Conservation (phyloP, 2,888 invertebrate species). For the Salticus scenicus region DNA sequence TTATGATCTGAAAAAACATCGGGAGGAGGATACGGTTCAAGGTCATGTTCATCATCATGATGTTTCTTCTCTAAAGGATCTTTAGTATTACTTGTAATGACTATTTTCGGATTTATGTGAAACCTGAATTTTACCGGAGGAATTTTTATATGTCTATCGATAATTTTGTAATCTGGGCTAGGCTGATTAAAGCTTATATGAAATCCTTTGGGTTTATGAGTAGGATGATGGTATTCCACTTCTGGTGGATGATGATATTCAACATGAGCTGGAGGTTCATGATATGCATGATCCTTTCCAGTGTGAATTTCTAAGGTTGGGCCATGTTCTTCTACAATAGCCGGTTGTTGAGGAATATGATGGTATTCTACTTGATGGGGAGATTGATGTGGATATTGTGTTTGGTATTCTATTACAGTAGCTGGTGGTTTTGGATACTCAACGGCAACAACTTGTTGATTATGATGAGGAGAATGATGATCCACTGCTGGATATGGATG, state of each 20-base stretch:
- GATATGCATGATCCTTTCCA: slow-evolving; percentile 27
- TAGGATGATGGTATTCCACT: slow-evolving; percentile 29
- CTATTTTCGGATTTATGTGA: slow-evolving; percentile 70
- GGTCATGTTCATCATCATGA: slow-evolving; percentile 65
- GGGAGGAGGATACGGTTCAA: slow-evolving; percentile 67
- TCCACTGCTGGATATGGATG: slow-evolving; percentile 19
- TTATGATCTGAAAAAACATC: slow-evolving; percentile 54
- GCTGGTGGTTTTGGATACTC: slow-evolving; percentile 14
- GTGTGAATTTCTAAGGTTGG: slow-evolving; percentile 35
- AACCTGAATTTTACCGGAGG: slow-evolving; percentile 70
- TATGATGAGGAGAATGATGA: slow-evolving; percentile 18
- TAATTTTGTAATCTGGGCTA: slow-evolving; percentile 61
- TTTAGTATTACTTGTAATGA: slow-evolving; percentile 66
- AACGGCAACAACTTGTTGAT: neutral
- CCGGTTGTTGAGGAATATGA: slow-evolving; percentile 25
- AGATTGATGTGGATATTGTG: slow-evolving; percentile 23
- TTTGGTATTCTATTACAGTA: slow-evolving; percentile 17
- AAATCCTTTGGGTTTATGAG: slow-evolving; percentile 51
- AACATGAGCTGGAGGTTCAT: slow-evolving; percentile 24
- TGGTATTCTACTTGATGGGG: slow-evolving; percentile 44
- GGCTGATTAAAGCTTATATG: slow-evolving; percentile 49
- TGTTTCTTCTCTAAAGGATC: slow-evolving; percentile 69
- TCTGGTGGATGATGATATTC: slow-evolving; percentile 50
- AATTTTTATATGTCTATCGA: slow-evolving; percentile 62
- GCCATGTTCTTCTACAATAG: slow-evolving; percentile 42